phyloP scores from a whole-genome alignment of 2,113 vertebrate species.

The Neomonachus schauinslandi region DNA sequence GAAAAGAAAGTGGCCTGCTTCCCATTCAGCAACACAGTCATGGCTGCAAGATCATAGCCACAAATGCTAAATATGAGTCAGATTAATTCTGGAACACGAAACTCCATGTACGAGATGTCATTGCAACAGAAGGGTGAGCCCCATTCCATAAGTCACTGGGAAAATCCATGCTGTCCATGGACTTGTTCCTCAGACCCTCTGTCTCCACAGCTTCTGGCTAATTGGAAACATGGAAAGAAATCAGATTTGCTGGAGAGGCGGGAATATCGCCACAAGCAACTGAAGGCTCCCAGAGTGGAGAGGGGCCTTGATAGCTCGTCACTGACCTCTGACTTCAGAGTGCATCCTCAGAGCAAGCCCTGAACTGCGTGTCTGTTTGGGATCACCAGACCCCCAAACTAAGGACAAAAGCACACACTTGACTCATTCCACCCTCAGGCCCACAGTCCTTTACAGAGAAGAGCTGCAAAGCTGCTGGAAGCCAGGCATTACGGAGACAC shows the following conservation, averaged over 20 bases:
- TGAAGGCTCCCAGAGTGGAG: not conserved
- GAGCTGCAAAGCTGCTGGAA: not conserved
- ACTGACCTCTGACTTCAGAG: not conserved
- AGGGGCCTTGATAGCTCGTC: not conserved
- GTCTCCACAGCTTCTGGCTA: not conserved
- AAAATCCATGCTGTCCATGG: not conserved
- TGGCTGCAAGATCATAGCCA: not conserved
- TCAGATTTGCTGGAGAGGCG: not conserved
- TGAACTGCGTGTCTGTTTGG: not conserved
- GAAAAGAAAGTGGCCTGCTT: not conserved
- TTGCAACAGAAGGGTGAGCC: not conserved
- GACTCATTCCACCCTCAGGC: not conserved
- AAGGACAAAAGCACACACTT: not conserved
- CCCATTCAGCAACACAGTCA: not conserved
- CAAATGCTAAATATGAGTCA: not conserved
- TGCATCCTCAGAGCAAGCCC: not conserved
- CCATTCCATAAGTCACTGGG: not conserved
- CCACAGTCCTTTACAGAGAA: not conserved
- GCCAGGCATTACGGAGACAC: not conserved
- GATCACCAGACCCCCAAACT: not conserved
- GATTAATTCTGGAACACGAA: not conserved
- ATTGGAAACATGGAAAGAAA: not conserved
- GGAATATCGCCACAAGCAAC: not conserved
- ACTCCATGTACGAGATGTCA: not conserved
- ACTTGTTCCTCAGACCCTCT: not conserved